Evolutionary conservation across 2,797 vertebrate species (phyloP).

Genomic region (Cossypha dichroa): DNA sequence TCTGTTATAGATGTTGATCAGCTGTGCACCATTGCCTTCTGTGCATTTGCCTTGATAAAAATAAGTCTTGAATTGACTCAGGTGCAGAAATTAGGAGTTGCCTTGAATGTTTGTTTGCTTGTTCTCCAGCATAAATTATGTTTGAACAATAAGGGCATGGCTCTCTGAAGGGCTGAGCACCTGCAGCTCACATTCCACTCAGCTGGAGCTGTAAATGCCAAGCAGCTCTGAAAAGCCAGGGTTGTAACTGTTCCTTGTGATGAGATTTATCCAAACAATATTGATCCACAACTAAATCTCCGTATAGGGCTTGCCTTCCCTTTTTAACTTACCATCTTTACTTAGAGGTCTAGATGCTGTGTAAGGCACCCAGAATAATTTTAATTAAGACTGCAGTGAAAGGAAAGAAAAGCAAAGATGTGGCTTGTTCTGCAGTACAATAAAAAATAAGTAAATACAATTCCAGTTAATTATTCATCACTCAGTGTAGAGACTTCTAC

Average conservation of each 20-base stretch:
- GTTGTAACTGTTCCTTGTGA: neutral
- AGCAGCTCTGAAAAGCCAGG: conserved; percentile 3
- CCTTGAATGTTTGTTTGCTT: conserved; percentile 28
- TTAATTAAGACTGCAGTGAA: conserved; percentile 54
- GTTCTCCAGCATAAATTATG: conserved; percentile 3
- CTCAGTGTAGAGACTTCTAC: conserved; percentile 64
- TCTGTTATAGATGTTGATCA: neutral
- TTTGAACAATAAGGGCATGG: conserved; percentile 29
- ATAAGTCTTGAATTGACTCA: neutral
- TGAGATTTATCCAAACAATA: neutral
- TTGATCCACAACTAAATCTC: neutral
- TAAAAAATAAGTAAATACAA: conserved; percentile 64
- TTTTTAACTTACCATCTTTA: neutral
- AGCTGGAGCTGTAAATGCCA: conserved; percentile 35
- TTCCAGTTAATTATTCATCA: conserved; percentile 71
- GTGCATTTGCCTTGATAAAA: conserved; percentile 2
- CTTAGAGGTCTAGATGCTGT: neutral
- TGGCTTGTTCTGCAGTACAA: conserved; percentile 44
- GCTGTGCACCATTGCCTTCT: neutral
- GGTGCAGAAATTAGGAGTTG: conserved; percentile 3
- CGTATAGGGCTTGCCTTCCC: neutral
- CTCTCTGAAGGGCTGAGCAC: conserved; percentile 18
- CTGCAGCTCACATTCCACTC: conserved; percentile 36
- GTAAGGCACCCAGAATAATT: neutral
- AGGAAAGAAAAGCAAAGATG: conserved; percentile 55